Conservation (phyloP, 2,888 invertebrate species). For the Agrochola circellaris region DNA sequence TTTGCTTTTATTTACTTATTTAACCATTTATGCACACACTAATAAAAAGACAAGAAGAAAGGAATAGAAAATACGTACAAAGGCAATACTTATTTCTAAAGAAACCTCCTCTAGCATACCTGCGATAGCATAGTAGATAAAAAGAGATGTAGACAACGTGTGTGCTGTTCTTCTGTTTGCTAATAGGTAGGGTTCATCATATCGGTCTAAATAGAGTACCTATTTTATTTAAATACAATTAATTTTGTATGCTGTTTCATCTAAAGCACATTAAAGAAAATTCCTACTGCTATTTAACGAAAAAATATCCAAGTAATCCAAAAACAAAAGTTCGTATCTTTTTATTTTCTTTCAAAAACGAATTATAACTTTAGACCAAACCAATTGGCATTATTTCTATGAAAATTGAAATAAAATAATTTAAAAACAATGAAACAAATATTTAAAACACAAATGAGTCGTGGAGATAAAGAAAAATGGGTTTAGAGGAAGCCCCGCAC, state of each 20-base stretch:
- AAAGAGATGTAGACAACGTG: too few species aligned
- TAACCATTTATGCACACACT: too few species aligned
- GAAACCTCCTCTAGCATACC: too few species aligned
- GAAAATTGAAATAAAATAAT: not conserved
- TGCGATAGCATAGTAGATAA: too few species aligned
- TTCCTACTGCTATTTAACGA: too few species aligned
- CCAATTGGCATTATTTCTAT: not conserved
- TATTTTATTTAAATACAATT: not conserved
- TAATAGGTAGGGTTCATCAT: not conserved
- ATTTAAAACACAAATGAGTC: conserved; percentile 15
- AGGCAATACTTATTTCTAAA: too few species aligned
- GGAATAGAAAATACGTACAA: too few species aligned
- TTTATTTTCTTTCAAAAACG: not conserved
- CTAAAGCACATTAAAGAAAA: not conserved
- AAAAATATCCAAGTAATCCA: not conserved
- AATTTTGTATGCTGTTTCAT: not conserved
- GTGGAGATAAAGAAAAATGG: conserved; percentile 60
- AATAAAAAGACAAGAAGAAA: too few species aligned
- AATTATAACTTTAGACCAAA: not conserved
- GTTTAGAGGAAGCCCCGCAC: conserved; percentile 74
- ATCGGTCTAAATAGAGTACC: not conserved
- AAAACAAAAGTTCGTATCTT: not conserved
- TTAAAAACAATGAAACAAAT: not conserved
- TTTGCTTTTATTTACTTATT: too few species aligned
- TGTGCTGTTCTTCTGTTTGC: not conserved